A percentile compares a stretch with the other conserved stretches of the same genome.
Conservation (phyloP, 2,113 vertebrate genomes). For the Saccopteryx leptura region DNA sequence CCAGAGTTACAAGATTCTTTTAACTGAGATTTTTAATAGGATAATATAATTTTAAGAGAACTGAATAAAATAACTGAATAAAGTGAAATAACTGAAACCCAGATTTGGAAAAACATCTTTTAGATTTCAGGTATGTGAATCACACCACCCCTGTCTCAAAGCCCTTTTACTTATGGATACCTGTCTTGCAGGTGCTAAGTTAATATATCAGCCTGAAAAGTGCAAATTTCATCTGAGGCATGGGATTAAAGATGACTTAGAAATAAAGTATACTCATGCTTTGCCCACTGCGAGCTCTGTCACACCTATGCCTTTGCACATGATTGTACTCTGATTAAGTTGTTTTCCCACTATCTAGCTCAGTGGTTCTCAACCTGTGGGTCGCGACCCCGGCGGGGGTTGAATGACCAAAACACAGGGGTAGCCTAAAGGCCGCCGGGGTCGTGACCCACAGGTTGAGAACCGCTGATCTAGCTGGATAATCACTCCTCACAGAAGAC, state of each 20-base stretch:
- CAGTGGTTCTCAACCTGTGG: too few relatives aligned
- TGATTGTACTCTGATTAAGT: too few relatives aligned
- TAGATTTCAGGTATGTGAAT: neutral
- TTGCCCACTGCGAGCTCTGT: neutral
- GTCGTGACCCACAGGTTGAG: too few relatives aligned
- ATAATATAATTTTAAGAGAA: neutral
- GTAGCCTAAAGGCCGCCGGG: too few relatives aligned
- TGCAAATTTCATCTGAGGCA: neutral
- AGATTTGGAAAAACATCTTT: neutral
- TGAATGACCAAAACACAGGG: too few relatives aligned
- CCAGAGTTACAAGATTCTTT: neutral
- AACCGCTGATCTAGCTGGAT: too few relatives aligned
- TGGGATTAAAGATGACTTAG: neutral
- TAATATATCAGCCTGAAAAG: neutral
- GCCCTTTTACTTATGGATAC: neutral
- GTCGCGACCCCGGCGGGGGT: too few relatives aligned
- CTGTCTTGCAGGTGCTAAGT: neutral
- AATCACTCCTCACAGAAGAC: neutral
- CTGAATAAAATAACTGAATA: neutral
- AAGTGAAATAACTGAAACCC: neutral
- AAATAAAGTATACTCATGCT: neutral
- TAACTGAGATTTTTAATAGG: slow-evolving; percentile 15
- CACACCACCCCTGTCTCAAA: neutral
- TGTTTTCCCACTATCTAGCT: neutral
- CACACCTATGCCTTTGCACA: neutral